Evolutionary conservation across 1,140 invertebrate species (phyloP).

Genomic region (Nasonia vitripennis): DNA sequence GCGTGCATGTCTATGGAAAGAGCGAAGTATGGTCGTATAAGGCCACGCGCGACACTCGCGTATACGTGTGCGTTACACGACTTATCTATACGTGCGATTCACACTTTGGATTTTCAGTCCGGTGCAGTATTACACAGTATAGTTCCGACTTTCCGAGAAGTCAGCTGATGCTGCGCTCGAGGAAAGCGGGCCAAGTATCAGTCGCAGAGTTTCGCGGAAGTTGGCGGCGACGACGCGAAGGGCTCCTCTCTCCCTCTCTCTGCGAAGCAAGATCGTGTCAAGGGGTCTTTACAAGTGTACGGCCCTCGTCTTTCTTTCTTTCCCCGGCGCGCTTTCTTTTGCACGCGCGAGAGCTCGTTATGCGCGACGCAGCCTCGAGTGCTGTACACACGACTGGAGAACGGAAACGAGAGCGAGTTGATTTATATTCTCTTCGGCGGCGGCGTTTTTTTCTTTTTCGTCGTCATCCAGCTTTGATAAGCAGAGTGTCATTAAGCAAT

Average conservation of each 20-base stretch:
- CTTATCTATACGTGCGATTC: neutral
- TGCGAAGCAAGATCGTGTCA: constrained; percentile 41
- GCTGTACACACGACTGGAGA: neutral
- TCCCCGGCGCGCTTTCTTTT: neutral
- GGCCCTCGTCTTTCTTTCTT: constrained; percentile 3
- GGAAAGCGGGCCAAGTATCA: neutral
- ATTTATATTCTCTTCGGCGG: neutral
- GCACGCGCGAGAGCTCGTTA: neutral
- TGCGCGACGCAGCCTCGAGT: neutral
- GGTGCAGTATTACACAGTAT: too few species aligned
- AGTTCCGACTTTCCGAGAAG: neutral
- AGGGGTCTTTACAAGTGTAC: constrained; percentile 19
- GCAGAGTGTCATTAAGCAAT: neutral
- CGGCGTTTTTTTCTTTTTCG: neutral
- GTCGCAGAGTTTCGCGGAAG: neutral
- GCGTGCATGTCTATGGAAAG: neutral
- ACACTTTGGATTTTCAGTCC: neutral
- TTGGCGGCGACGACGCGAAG: neutral
- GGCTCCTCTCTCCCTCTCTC: too few species aligned
- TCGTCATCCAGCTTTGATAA: neutral
- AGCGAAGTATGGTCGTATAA: neutral
- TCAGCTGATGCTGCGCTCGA: neutral
- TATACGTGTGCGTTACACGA: neutral
- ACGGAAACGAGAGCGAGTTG: neutral
- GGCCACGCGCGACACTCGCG: neutral